Evolutionary conservation across 2,113 vertebrate species (phyloP), one percentile per base, ranked within the genome.

Genomic region (Chaetops frenatus): DNA sequence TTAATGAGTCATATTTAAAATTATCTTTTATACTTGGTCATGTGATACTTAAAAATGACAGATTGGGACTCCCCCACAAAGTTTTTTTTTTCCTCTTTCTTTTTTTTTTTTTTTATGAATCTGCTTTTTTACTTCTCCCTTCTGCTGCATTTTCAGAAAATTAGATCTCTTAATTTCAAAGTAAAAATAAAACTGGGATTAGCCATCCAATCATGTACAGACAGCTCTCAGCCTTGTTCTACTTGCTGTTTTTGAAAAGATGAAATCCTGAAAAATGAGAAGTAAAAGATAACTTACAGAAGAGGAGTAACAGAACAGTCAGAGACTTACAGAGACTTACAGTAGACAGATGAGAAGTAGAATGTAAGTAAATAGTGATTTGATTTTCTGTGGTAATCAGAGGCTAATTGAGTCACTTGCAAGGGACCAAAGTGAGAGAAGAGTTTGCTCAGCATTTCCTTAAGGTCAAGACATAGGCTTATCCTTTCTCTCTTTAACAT

Each of bases 31-130:
- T 6, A 60, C 35, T 74, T 91, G 35, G 47, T 88, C 72, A 81
- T 66, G 69, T 94, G 83, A 88, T 81, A 54, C 35, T 51, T 77
- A 7, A 83, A 82, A 85, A 57, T 61, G 70, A 72, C 81, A 95
- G 88, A 64, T 94, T 93, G 19, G 83, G 88, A 94, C 91, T 95
- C 83, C 95, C 86, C 69, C 83, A 86, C 86, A 70, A 88, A 67
- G 33, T 15, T 67, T 69, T 89, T 87, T 64, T 74, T 5, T 83
- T 62, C 12, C 24, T 29, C n/a, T 83, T 62, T 11, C 24, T 29
- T 80, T 88, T 91, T 74, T 81, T 40, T 33, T 90, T 92, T 92
- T 81, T 47, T 21, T 48, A 54, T 81, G 76, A 88, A 92, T 94
- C 76, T 95, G 91, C 82, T 86, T 92, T 93, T 92, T 89, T 20